Evolutionary conservation across 2,888 invertebrate genomes (phyloP).

Genomic region (Drosophila koepferae): DNA sequence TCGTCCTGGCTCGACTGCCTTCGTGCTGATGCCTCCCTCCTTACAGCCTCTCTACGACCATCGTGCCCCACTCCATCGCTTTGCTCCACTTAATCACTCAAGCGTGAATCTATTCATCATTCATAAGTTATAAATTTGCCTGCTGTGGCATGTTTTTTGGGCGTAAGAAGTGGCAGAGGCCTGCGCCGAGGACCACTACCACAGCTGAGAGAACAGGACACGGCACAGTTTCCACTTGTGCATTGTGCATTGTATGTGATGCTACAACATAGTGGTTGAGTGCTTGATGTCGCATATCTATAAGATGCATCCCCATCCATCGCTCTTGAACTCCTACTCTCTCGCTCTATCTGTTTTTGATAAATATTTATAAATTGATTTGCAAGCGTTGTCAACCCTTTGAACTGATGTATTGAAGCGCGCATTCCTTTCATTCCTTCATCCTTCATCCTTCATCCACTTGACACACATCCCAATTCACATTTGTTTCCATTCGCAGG

Average conservation of each 20-base stretch:
- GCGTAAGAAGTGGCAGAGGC: conserved; percentile 65
- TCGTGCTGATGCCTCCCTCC: conserved; percentile 12
- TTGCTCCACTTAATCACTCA: conserved; percentile 82
- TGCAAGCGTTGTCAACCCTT: conserved; percentile 24
- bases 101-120: conserved; percentile 82
- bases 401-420: conserved; percentile 35
- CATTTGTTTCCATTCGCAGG: conserved; percentile 60
- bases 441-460: conserved; percentile 11
- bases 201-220: conserved; percentile 20
- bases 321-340: neutral
- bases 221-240: conserved; percentile 38
- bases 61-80: neutral
- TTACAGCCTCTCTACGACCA: neutral
- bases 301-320: conserved; percentile 20
- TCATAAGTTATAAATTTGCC: conserved; percentile 81
- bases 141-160: conserved; percentile 70
- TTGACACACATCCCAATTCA: conserved; percentile 43
- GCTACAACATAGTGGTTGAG: conserved; percentile 7
- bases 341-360: conserved; percentile 15
- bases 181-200: conserved; percentile 8
- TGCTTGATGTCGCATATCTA: conserved; percentile 29
- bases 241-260: conserved; percentile 51
- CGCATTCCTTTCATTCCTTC: conserved; percentile 12
- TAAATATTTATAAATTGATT: conserved; percentile 69
- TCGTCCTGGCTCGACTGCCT: conserved; percentile 56